A percentile compares a stretch with the other conserved stretches of the same genome.
Evolutionary conservation across 2,888 invertebrate genomes (phyloP).

Genomic region (Sipha maydis): DNA sequence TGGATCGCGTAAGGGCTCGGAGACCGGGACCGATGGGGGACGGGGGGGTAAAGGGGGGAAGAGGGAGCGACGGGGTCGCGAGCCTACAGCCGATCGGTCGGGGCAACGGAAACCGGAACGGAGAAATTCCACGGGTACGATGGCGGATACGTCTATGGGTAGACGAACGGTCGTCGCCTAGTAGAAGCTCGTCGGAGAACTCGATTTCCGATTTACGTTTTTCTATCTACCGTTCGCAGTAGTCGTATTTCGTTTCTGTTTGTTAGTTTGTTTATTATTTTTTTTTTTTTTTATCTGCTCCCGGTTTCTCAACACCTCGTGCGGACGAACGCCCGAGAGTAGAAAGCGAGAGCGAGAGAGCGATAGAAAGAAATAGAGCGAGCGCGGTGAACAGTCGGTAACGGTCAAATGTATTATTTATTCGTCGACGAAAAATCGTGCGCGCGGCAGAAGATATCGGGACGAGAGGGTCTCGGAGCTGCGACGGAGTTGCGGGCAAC

Average conservation of each 20-base stretch:
- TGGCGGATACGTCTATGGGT: neutral
- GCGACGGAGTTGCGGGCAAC: neutral
- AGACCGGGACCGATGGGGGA: too few relatives aligned
- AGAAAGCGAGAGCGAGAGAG: neutral
- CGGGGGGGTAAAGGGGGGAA: too few relatives aligned
- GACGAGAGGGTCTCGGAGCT: neutral
- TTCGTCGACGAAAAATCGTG: too few relatives aligned
- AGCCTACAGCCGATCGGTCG: neutral
- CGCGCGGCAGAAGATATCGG: neutral
- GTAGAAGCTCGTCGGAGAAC: too few relatives aligned
- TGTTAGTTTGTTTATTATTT: too few relatives aligned
- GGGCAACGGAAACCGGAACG: neutral
- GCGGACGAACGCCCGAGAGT: neutral
- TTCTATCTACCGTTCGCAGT: too few relatives aligned
- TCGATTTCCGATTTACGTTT: too few relatives aligned
- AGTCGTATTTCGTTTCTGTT: neutral
- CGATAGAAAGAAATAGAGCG: neutral
- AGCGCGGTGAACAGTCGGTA: neutral
- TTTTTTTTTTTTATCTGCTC: neutral
- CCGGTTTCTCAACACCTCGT: neutral
- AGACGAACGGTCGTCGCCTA: too few relatives aligned
- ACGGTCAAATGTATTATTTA: too few relatives aligned
- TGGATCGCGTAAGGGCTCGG: too few relatives aligned
- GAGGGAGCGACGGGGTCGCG: too few relatives aligned
- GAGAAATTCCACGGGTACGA: neutral